Evolutionary conservation across 2,113 vertebrate species (phyloP).

Genomic region (Taurulus bubalis): DNA sequence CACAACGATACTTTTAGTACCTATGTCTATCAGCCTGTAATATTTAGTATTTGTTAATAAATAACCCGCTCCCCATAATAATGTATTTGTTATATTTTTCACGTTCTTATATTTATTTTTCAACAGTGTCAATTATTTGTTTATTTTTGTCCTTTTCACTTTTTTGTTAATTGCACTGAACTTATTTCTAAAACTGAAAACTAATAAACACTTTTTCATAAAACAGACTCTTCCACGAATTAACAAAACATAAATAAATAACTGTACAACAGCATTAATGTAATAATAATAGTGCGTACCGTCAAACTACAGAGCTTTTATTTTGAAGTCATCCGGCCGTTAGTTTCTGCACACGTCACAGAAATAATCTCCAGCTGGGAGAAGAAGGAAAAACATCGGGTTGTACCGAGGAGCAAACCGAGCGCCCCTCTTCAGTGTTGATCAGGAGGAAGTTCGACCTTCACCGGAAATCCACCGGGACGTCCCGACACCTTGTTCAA

Average conservation of each 20-base stretch:
- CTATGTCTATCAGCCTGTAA: background rate
- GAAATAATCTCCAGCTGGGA: slow-evolving; percentile 20
- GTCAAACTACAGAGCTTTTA: slow-evolving; percentile 26
- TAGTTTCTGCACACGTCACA: background rate
- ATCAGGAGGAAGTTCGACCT: slow-evolving; percentile 7
- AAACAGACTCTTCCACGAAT: no score
- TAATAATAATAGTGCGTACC: background rate
- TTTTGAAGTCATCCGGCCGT: slow-evolving; percentile 39
- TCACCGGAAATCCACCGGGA: background rate
- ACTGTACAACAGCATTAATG: background rate
- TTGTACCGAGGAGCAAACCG: background rate
- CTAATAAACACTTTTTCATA: no score
- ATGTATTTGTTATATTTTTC: no score
- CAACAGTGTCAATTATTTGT: no score
- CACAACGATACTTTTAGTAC: background rate
- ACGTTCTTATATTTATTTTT: no score
- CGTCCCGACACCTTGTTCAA: background rate
- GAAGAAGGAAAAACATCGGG: background rate
- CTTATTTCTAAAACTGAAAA: no score
- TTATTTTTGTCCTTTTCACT: no score
- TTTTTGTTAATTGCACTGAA: no score
- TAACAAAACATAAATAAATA: no score
- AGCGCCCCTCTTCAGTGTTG: background rate
- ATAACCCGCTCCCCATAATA: no score
- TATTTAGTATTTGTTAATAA: background rate